A percentile compares a stretch with the other conserved stretches of the same genome.
These are phyloP conservation scores for Apostichopus californicus DNA, from an alignment of 35 echinoderm and acorn worm genomes.

Conservation along the genomic window DNA sequence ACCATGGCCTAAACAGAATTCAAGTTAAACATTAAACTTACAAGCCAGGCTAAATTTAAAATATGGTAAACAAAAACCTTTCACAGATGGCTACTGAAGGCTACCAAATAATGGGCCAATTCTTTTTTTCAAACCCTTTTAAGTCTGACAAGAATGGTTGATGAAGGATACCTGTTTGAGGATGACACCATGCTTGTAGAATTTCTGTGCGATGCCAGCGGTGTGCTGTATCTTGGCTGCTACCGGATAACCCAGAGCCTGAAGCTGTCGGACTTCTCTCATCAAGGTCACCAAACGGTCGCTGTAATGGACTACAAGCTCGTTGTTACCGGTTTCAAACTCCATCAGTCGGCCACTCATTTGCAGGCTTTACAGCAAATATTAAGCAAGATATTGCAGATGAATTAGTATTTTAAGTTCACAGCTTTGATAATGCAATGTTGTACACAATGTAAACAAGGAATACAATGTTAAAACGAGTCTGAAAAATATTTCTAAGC, in stretches of 20 bases:
- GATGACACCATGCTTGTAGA: conserved; percentile 99
- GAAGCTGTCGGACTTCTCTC: conserved; percentile 92
- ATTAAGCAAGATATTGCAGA: no score
- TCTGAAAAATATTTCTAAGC: no score
- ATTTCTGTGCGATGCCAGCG: conserved; percentile 90
- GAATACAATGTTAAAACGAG: no score
- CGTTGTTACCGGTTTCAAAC: conserved; percentile 89
- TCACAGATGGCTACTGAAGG: not conserved
- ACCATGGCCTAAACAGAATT: no score
- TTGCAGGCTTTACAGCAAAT: conserved; percentile 62
- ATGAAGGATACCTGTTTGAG: conserved; percentile 82
- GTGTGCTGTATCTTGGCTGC: conserved; percentile 98
- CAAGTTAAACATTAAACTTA: no score
- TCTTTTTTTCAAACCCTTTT: not conserved
- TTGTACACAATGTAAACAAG: no score
- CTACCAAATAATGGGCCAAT: not conserved
- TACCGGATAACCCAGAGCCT: conserved; percentile 89
- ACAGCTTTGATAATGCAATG: no score
- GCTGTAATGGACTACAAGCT: conserved; percentile 91
- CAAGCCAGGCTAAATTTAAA: no score
- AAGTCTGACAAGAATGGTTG: not conserved
- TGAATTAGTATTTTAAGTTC: no score
- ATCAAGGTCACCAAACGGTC: conserved; percentile 95
- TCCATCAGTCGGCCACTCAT: conserved; percentile 97
- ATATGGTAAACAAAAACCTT: no score